Conservation (phyloP, 1,140 invertebrate species). For the Bombus sylvicola region DNA sequence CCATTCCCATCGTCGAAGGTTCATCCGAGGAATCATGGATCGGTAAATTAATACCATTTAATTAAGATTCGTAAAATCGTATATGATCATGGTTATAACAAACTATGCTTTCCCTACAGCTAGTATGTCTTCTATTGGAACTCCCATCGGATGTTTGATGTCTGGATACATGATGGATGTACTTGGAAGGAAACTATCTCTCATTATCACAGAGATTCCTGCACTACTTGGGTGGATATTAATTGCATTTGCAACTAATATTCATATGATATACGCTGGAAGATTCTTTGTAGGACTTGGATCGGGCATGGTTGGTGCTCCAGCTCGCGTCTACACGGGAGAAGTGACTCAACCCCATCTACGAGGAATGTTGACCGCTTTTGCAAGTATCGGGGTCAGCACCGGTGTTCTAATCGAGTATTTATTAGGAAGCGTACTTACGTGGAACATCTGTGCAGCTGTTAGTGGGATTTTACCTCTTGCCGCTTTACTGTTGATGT, state of each 20-base stretch:
- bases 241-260: conserved; percentile 84
- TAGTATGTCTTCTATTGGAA: conserved; percentile 88
- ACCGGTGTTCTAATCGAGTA: conserved; percentile 86
- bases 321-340: conserved; percentile 87
- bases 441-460: conserved; percentile 85
- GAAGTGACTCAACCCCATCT: conserved; percentile 88
- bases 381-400: conserved; percentile 86
- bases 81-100: not conserved
- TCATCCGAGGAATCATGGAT: conserved; percentile 88
- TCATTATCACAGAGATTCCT: conserved; percentile 88
- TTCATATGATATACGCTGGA: conserved; percentile 86
- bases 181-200: conserved; percentile 86
- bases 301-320: conserved; percentile 88
- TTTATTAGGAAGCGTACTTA: conserved; percentile 84
- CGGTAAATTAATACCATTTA: conserved; percentile 82
- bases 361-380: conserved; percentile 86
- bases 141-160: conserved; percentile 87
- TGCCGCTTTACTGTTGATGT: conserved; percentile 84
- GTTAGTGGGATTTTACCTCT: conserved; percentile 85
- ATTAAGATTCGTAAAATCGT: not conserved
- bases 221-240: conserved; percentile 88
- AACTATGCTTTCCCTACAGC: conserved; percentile 82
- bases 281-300: conserved; percentile 86
- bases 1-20: conserved; percentile 83
- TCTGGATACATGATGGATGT: conserved; percentile 89